phyloP scores from a whole-genome alignment of 2,797 vertebrate species.

The Cottoperca gobio region DNA sequence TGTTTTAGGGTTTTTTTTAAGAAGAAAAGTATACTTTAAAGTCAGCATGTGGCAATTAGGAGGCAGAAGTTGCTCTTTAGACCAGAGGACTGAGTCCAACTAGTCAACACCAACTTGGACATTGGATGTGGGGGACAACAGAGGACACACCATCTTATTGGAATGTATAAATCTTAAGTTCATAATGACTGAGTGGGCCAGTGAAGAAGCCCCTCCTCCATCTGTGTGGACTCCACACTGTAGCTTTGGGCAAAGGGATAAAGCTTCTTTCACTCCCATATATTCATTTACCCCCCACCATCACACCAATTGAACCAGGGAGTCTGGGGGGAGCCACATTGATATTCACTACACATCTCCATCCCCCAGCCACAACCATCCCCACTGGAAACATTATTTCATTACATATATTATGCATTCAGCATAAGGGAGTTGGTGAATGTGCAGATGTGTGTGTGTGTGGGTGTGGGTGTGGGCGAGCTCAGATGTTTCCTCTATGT shows the following conservation, averaged over 20 bases:
- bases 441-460: constrained; percentile 71
- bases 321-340: constrained; percentile 81
- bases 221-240: constrained; percentile 72
- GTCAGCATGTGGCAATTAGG: constrained; percentile 51
- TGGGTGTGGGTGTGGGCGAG: constrained; percentile 69
- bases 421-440: constrained; percentile 80
- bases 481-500: constrained; percentile 78
- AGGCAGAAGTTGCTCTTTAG: constrained; percentile 29
- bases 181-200: constrained; percentile 71
- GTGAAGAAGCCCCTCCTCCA: constrained; percentile 60
- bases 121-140: constrained; percentile 11
- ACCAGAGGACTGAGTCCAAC: constrained; percentile 1
- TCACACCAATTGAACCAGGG: constrained; percentile 83
- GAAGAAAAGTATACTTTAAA: constrained; percentile 29
- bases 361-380: constrained; percentile 82
- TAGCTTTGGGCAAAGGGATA: constrained; percentile 85
- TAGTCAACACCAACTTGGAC: constrained; percentile 17
- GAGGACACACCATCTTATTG: constrained; percentile 40
- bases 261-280: constrained; percentile 79
- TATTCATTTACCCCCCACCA: constrained; percentile 88
- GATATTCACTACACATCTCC: constrained; percentile 84
- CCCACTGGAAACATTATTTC: constrained; percentile 89
- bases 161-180: constrained; percentile 67
- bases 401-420: constrained; percentile 91
- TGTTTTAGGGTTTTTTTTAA: constrained; percentile 40